Percentiles rank a stretch among this genome's conserved stretches.
Evolutionary conservation across 1,140 invertebrate genomes (phyloP).

Genomic region (Chrysomallon squamiferum): DNA sequence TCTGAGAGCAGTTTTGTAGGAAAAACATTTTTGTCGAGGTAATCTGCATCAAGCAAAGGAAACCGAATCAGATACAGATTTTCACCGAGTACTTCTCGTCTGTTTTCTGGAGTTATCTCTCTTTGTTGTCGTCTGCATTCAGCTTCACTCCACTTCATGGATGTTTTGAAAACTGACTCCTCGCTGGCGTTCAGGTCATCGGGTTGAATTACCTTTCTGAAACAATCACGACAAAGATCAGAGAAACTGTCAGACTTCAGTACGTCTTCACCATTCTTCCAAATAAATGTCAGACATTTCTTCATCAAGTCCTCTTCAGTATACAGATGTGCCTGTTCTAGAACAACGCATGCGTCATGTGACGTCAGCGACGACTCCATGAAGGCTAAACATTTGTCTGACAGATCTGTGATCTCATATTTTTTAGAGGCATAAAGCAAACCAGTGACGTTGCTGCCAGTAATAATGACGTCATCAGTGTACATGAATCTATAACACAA

Average conservation of each 20-base stretch:
- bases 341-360: constrained; percentile 73
- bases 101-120: background rate
- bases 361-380: constrained; percentile 77
- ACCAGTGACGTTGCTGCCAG: constrained; percentile 82
- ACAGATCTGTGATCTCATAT: constrained; percentile 79
- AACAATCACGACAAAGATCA: constrained; percentile 13
- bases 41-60: too few relatives aligned
- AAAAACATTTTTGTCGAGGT: background rate
- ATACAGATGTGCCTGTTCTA: constrained; percentile 35
- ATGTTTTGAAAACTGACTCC: background rate
- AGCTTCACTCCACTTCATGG: background rate
- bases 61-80: background rate
- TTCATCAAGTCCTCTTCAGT: constrained; percentile 30
- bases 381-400: constrained; percentile 82
- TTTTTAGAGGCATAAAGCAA: constrained; percentile 84
- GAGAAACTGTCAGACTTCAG: constrained; percentile 18
- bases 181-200: background rate
- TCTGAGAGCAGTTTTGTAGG: background rate
- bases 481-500: constrained; percentile 41
- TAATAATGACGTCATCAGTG: constrained; percentile 61
- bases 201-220: background rate
- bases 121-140: background rate
- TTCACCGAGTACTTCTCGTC: background rate
- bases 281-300: constrained; percentile 28
- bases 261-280: constrained; percentile 2